Conservation (phyloP, 1,140 invertebrate species). For the Chelonus insularis region DNA sequence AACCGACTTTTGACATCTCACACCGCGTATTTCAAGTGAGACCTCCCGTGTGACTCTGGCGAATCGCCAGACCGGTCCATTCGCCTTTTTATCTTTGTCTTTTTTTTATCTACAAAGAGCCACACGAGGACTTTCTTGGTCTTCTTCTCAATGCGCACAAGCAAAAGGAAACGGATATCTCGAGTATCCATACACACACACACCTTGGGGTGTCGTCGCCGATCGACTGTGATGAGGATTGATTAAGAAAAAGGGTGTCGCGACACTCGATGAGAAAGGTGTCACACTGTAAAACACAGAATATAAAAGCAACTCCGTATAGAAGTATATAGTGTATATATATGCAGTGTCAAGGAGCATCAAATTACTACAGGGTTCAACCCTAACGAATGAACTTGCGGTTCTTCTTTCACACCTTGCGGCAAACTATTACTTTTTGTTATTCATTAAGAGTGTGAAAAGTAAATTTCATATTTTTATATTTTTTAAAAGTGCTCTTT, state of each 20-base stretch:
- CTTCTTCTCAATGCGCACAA: background rate
- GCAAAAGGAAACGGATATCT: background rate
- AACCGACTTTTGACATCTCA: constrained; percentile 14
- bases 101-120: background rate
- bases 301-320: background rate
- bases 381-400: background rate
- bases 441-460: background rate
- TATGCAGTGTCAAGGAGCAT: background rate
- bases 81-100: background rate
- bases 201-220: constrained; percentile 3
- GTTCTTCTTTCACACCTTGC: constrained; percentile 5
- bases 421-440: background rate
- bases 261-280: background rate
- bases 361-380: background rate
- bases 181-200: background rate
- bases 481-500: too few species aligned
- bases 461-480: too few species aligned
- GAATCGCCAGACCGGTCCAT: background rate
- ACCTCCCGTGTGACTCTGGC: constrained; percentile 6
- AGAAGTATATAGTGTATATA: background rate
- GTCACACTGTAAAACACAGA: constrained; percentile 1
- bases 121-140: background rate
- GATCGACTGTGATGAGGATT: constrained; percentile 1
- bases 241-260: constrained; percentile 4
- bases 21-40: constrained; percentile 7